A percentile compares a stretch with the other conserved stretches of the same genome.
Evolutionary conservation across 2,113 vertebrate species (phyloP).

Genomic region (Cinclus cinclus): DNA sequence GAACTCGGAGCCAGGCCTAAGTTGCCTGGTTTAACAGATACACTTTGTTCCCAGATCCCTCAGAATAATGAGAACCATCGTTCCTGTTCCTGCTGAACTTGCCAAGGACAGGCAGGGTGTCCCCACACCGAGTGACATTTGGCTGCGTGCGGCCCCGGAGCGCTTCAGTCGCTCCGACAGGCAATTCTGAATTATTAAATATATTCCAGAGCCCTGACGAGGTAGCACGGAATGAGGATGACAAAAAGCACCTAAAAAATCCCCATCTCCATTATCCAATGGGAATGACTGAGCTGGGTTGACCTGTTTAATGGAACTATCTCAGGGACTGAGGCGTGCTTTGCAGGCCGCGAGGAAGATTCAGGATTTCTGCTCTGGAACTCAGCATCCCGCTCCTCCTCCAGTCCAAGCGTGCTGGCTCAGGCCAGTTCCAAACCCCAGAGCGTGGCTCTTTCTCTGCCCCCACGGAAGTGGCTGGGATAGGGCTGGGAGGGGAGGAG

Average conservation of each 20-base stretch:
- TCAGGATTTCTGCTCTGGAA: neutral
- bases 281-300: neutral
- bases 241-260: neutral
- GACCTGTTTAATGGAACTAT: accelerated
- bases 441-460: neutral
- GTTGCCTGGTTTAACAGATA: neutral
- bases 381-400: neutral
- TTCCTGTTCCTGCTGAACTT: neutral
- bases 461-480: neutral
- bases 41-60: neutral
- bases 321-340: no score
- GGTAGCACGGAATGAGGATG: neutral
- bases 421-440: neutral
- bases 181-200: neutral
- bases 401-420: neutral
- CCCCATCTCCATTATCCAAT: accelerated
- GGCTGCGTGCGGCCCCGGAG: neutral
- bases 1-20: neutral
- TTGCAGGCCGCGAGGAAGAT: neutral
- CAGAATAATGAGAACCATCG: accelerated
- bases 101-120: neutral
- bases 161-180: neutral
- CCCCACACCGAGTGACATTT: neutral
- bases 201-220: neutral
- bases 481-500: neutral